These are phyloP conservation scores for Dicycla oo DNA, from an alignment of 2,888 invertebrate genomes.

Conservation along the genomic window DNA sequence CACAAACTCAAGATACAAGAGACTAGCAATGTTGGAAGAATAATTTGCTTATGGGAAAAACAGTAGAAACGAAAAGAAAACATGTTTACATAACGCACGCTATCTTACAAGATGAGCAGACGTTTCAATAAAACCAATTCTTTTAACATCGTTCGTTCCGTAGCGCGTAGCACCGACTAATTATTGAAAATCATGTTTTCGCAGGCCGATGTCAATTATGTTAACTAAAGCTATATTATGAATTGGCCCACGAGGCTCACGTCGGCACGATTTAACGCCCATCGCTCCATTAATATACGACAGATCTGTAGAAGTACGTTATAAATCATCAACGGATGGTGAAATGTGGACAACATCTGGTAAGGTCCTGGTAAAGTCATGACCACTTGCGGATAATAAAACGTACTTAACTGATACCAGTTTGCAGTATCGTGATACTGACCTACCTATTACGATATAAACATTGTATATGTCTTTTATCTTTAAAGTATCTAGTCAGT, in stretches of 20 bases:
- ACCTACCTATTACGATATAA: slow-evolving; percentile 16
- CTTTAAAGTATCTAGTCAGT: too few relatives aligned
- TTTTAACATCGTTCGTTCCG: slow-evolving; percentile 4
- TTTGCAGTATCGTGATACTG: slow-evolving; percentile 18
- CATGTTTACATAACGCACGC: neutral
- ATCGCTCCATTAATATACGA: slow-evolving; percentile 38
- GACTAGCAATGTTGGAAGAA: slow-evolving; percentile 1
- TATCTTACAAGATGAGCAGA: slow-evolving; percentile 21
- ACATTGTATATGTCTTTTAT: slow-evolving; percentile 8
- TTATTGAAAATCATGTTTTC: slow-evolving; percentile 46
- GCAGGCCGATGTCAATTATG: slow-evolving; percentile 41
- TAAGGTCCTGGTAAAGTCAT: slow-evolving; percentile 26
- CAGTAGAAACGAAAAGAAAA: neutral
- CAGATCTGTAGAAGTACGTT: slow-evolving; percentile 16
- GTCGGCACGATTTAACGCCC: slow-evolving; percentile 29
- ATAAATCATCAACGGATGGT: slow-evolving; percentile 38
- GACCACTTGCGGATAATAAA: slow-evolving; percentile 29
- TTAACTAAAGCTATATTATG: slow-evolving; percentile 38
- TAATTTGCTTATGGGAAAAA: neutral
- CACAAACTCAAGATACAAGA: neutral
- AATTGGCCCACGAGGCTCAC: slow-evolving; percentile 31
- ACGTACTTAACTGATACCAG: slow-evolving; percentile 31
- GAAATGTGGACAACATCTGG: slow-evolving; percentile 49
- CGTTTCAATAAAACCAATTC: slow-evolving; percentile 10
- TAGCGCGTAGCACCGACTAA: neutral